Evolutionary conservation across 2,113 vertebrate genomes (phyloP).

Genomic region (Dipodomys merriami): DNA sequence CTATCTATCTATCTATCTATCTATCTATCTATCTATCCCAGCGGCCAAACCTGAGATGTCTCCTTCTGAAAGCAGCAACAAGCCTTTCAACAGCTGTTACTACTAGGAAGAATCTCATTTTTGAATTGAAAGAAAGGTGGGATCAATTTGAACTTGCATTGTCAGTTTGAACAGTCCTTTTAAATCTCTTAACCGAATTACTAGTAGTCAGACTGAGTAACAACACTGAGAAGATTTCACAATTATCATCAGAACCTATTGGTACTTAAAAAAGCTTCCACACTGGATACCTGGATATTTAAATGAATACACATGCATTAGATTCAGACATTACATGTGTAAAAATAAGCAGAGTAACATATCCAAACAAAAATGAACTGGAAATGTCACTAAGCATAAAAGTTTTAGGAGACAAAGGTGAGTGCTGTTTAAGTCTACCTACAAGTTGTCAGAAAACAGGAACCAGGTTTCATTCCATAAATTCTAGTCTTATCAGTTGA

Average conservation of each 20-base stretch:
- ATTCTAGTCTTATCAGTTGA: background rate
- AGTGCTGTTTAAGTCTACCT: background rate
- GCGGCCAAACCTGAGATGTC: background rate
- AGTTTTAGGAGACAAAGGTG: background rate
- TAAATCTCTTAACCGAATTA: background rate
- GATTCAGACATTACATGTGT: background rate
- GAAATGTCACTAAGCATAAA: background rate
- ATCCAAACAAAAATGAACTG: background rate
- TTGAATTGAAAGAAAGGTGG: background rate
- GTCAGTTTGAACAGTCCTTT: background rate
- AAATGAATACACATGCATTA: background rate
- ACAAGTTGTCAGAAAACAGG: background rate
- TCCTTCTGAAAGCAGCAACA: background rate
- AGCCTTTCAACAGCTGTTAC: background rate
- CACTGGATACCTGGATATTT: background rate
- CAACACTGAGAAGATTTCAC: background rate
- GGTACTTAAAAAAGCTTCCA: background rate
- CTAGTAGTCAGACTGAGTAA: conserved; percentile 5
- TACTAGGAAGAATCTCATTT: background rate
- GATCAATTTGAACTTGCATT: background rate
- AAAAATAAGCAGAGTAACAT: background rate
- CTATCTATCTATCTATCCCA: background rate
- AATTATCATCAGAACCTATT: background rate
- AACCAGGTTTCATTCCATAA: background rate
- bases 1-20: too few species aligned